These are phyloP conservation scores for Drosophila diplacantha DNA, from an alignment of 2,888 invertebrate species.

Conservation along the genomic window DNA sequence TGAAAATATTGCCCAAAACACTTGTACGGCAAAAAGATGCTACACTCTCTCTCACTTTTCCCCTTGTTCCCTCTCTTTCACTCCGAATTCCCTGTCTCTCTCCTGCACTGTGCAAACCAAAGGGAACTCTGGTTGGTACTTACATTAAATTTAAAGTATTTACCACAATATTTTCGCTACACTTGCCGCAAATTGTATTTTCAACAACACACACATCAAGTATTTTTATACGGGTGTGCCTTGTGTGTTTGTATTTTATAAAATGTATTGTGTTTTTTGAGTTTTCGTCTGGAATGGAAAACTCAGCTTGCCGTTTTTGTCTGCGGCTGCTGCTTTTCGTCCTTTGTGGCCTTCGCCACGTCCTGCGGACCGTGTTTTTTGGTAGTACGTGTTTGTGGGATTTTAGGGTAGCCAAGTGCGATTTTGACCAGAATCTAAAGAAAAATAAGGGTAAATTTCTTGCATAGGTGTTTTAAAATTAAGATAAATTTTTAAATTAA, in stretches of 20 bases:
- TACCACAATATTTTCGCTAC: conserved; percentile 67
- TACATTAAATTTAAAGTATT: conserved; percentile 68
- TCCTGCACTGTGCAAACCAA: not conserved
- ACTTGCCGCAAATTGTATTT: conserved; percentile 64
- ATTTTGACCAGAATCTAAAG: conserved; percentile 9
- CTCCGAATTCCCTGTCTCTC: not conserved
- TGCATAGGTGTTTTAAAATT: not conserved
- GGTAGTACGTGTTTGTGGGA: conserved; percentile 19
- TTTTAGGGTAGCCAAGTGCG: conserved; percentile 27
- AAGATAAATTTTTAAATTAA: not conserved
- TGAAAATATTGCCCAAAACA: conserved; percentile 70
- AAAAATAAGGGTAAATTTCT: not conserved
- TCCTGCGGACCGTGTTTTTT: conserved; percentile 9
- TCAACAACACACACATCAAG: conserved; percentile 19
- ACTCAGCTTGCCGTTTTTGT: conserved; percentile 24
- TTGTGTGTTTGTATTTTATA: conserved; percentile 11
- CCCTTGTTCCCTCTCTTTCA: not conserved
- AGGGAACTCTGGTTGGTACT: conserved; percentile 43
- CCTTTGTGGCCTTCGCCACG: conserved; percentile 16
- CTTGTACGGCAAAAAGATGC: conserved; percentile 46
- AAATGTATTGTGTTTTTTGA: conserved; percentile 33
- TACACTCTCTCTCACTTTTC: not conserved
- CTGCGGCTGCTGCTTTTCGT: conserved; percentile 24
- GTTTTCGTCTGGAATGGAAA: conserved; percentile 24
- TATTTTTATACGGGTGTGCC: not conserved